Percentiles rank a stretch among this genome's conserved stretches.
Conservation (phyloP, 2,113 vertebrate species). For the Chaenocephalus aceratus region DNA sequence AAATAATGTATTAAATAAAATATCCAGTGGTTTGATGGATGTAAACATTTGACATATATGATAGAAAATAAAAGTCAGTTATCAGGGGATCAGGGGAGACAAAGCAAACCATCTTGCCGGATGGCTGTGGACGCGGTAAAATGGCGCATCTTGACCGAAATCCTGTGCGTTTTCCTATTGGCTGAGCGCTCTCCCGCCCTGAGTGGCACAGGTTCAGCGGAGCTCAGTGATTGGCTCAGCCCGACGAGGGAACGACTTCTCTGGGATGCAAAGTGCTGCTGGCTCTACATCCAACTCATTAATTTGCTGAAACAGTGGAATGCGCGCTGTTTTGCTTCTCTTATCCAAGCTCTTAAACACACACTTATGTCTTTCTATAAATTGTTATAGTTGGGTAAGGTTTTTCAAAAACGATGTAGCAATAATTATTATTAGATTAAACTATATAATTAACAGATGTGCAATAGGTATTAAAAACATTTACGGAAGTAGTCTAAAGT, state of each 20-base stretch:
- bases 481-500: neutral
- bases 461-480: too few relatives aligned
- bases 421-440: neutral
- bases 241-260: slow-evolving; percentile 3
- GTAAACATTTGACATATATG: slow-evolving; percentile 74
- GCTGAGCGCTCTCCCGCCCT: slow-evolving; percentile 57
- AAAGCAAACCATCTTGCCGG: slow-evolving; percentile 92
- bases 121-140: slow-evolving; percentile 87
- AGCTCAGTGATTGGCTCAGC: slow-evolving; percentile 28
- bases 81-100: slow-evolving; percentile 77
- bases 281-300: slow-evolving; percentile 15
- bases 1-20: slow-evolving; percentile 83
- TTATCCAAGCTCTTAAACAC: neutral
- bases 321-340: slow-evolving; percentile 34
- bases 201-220: slow-evolving; percentile 35
- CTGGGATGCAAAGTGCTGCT: neutral
- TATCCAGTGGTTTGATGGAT: slow-evolving; percentile 49
- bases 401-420: neutral
- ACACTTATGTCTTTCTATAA: neutral
- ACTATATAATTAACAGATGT: too few relatives aligned
- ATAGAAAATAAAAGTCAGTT: slow-evolving; percentile 61
- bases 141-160: slow-evolving; percentile 88
- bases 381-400: neutral
- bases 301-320: slow-evolving; percentile 21
- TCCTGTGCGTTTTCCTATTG: slow-evolving; percentile 79